Evolutionary conservation across 2,113 vertebrate species (phyloP), one percentile per base, ranked within the genome.

Genomic region (Eidolon helvum): DNA sequence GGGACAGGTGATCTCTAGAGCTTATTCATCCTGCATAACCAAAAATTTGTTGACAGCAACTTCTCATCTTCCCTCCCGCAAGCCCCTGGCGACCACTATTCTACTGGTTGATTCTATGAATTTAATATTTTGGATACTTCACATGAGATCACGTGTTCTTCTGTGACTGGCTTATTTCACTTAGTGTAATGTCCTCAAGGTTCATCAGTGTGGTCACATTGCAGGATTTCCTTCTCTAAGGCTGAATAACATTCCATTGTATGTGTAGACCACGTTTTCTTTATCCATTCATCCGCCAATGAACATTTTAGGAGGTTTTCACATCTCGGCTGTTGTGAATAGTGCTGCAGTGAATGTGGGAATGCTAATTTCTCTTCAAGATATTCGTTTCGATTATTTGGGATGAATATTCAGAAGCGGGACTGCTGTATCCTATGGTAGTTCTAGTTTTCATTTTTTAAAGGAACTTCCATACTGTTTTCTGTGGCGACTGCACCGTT

Each of bases 261-360:
- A 0, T 19, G 43, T n/a, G 16, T n/a, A 35, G 9, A 40, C 22
- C 30, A 74, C 30, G 59, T 45, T 72, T 61, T 18, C 68, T 72
- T 2, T 5, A 87, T 16, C 30, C 28, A 24, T 59, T 26, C 68
- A 45, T 12, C 33, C 40, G 35, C 7, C 4, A 0, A 7, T 0
- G 2, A 43, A 61, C 68, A n/a, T 87, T 50, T 74, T 19, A n/a
- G 12, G 21, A 5, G 24, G 22, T n/a, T 45, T 87, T 9, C 38
- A 18, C 10, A 11, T 11, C 53, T 74, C 9, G 21, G 43, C 43
- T 45, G 43, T 10, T 45, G 43, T 45, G 28, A n/a, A 45, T 4
- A 59, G 50, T 45, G 30, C 50, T 87, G 53, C 12, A 10, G 30
- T 24, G 19, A 22, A 57, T 21, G 59, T 2, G 45, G 30, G 19